Conservation (phyloP, 1,140 invertebrate genomes). For the Pseudomyrmex pallidus region DNA sequence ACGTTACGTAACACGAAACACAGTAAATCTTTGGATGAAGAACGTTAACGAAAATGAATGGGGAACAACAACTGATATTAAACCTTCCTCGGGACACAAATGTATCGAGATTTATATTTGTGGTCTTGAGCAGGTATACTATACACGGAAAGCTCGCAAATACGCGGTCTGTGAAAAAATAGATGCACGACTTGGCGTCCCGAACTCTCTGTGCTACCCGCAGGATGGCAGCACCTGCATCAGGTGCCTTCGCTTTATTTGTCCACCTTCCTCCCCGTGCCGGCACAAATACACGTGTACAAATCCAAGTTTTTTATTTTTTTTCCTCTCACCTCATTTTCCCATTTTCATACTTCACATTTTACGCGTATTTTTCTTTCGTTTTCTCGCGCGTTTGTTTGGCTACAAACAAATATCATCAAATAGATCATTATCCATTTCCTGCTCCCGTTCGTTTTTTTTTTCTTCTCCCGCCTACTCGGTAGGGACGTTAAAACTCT, state of each 20-base stretch:
- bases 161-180: conserved; percentile 12
- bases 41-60: background rate
- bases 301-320: conserved; percentile 17
- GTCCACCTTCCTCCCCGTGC: conserved; percentile 29
- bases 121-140: too few species aligned
- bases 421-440: conserved; percentile 35
- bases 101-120: conserved; percentile 33
- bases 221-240: conserved; percentile 75
- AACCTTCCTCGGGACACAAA: background rate
- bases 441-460: background rate
- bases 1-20: background rate
- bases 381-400: background rate
- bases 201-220: conserved; percentile 46
- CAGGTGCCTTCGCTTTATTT: conserved; percentile 58
- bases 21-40: background rate
- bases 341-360: too few species aligned
- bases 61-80: background rate
- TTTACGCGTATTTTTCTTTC: background rate
- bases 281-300: background rate
- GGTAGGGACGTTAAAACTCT: background rate
- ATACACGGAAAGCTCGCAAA: background rate
- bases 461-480: conserved; percentile 1
- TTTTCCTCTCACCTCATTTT: background rate
- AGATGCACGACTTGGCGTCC: background rate
- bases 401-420: conserved; percentile 34